Base-by-base conservation (phyloP, 2,888 invertebrate genomes). In the Drosophila pseudotakahashii region DNA sequence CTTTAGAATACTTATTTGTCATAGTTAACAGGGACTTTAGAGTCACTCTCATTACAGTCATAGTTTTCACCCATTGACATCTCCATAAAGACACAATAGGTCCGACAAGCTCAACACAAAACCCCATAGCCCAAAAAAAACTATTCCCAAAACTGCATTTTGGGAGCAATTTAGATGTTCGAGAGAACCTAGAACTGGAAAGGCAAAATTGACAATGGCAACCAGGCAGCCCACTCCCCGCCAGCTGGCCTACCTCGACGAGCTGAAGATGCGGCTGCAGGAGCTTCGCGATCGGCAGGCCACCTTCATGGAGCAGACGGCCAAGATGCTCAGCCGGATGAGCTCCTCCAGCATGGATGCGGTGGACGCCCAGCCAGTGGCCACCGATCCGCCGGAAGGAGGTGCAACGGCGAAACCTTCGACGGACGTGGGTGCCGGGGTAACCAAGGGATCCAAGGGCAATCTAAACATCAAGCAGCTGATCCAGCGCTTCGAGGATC, bases 201-300 rank as follows among this genome's bases (percentile, higher is more conserved):
- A n/a, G n/a, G 14, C 50, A 34, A 79, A 77, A 75, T 77, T 75
- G 6, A 66, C 68, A 13, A 77, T 88, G 88, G 72, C 75, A 14
- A 6, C 36, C 44, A 75, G 57, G 37, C 73, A 62, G 51, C 69
- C 80, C 26, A 82, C 80, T 9, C 51, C 50, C 48, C 74, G 79
- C 37, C 86, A 83, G 36, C 37, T 88, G 70, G 88, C 80, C 0
- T 83, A 83, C 53, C 66, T 83, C 34, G 82, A 82, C 37, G 82
- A 83, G 61, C 71, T 83, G 30, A 88, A 83, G 68, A 54, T 71
- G 50, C 88, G 86, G 0, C 73, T 83, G 1, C 55, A 55, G 9
- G 68, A 82, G 7, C 42, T 83, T 34, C 88, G 80, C 0, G 32
- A 67, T 10, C 83, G 74, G 0, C 88, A 88, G 19, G 71, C 74